Conservation (phyloP, 2,113 vertebrate species). For the Grantiella picta region DNA sequence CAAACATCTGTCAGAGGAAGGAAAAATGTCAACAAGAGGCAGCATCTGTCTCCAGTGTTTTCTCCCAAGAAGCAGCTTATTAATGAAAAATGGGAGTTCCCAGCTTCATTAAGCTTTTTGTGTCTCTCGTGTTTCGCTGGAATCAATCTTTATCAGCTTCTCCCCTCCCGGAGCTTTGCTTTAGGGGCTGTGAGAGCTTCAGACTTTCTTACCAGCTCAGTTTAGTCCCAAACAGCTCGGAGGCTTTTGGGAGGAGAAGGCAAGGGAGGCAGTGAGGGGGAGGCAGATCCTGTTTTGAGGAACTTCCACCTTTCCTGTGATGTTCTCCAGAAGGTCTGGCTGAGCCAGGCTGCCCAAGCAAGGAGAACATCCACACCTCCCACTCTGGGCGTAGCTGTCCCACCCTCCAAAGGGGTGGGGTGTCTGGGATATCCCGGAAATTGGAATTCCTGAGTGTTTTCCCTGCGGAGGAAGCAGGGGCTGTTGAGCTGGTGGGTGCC, state of each 20-base stretch:
- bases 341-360: background rate
- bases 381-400: background rate
- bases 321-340: background rate
- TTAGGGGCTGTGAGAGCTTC: background rate
- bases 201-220: background rate
- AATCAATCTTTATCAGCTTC: background rate
- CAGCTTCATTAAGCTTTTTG: background rate
- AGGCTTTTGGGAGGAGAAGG: background rate
- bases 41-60: background rate
- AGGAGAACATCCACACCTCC: background rate
- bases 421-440: background rate
- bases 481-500: background rate
- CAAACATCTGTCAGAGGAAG: conserved; percentile 18
- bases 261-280: background rate
- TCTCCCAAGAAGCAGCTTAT: background rate
- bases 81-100: background rate
- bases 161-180: background rate
- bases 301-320: background rate
- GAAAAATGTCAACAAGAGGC: conserved; percentile 1
- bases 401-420: background rate
- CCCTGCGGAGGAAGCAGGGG: background rate
- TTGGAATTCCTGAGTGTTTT: background rate
- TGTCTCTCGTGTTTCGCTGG: background rate
- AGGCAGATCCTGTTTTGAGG: background rate
- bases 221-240: background rate